Evolutionary conservation across 2,113 vertebrate species (phyloP).

Genomic region (Baryphthengus martii): DNA sequence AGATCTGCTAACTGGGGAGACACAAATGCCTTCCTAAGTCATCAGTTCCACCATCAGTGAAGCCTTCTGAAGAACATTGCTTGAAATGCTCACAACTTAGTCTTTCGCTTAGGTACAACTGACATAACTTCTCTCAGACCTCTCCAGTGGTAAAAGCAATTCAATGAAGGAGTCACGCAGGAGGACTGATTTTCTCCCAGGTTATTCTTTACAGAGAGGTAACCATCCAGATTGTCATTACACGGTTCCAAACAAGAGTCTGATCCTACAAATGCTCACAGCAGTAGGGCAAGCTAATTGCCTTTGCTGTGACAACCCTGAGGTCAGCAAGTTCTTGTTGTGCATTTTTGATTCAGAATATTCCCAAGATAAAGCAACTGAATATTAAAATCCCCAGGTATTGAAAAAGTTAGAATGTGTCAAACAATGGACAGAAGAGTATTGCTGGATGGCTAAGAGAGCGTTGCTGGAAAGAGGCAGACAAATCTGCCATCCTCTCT

Average conservation of each 20-base stretch:
- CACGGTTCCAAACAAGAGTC: neutral
- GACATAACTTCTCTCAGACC: neutral
- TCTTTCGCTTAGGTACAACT: conserved; percentile 16
- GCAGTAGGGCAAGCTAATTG: neutral
- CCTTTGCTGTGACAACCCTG: neutral
- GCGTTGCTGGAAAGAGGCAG: neutral
- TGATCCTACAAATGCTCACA: neutral
- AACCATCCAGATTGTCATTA: neutral
- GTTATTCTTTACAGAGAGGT: neutral
- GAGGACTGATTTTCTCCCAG: neutral
- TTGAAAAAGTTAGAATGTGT: neutral
- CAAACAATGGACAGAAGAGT: neutral
- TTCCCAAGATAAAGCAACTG: neutral
- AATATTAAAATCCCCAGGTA: neutral
- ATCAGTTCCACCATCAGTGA: conserved; percentile 1
- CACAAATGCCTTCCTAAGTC: conserved; percentile 3
- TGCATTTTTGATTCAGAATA: neutral
- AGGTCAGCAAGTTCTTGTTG: neutral
- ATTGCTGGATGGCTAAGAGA: neutral
- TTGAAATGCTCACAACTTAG: conserved; percentile 16
- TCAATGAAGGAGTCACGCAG: neutral
- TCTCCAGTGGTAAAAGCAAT: neutral
- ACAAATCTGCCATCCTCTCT: neutral
- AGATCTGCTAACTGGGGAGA: neutral
- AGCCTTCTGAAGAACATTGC: neutral